Conservation (phyloP, 1,140 invertebrate genomes). For the Cyrtorhinus lividipennis region DNA sequence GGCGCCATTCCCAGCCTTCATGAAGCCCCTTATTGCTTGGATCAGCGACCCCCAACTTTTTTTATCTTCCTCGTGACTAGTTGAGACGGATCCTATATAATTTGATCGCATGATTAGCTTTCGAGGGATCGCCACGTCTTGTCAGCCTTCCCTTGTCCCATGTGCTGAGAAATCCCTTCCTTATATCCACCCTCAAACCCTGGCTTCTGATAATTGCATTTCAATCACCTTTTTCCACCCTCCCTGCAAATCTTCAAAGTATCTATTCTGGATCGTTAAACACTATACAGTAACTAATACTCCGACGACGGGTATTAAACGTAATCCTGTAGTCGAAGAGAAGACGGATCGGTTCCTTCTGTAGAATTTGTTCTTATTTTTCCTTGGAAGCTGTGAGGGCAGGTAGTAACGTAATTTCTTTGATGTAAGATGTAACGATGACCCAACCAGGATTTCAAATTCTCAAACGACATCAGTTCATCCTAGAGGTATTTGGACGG, state of each 20-base stretch:
- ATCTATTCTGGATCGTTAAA: too few species aligned
- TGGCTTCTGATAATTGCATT: neutral
- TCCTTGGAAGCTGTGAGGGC: too few species aligned
- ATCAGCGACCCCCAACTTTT: neutral
- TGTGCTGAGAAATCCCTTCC: neutral
- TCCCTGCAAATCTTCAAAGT: neutral
- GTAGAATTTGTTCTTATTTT: too few species aligned
- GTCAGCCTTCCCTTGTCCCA: neutral
- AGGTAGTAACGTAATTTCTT: too few species aligned
- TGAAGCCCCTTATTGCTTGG: neutral
- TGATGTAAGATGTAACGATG: too few species aligned
- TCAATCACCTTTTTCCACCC: neutral
- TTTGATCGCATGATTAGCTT: conserved; percentile 9
- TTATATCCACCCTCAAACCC: neutral
- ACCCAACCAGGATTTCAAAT: too few species aligned
- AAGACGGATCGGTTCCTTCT: too few species aligned
- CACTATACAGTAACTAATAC: too few species aligned
- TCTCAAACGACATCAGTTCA: too few species aligned
- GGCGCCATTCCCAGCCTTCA: neutral
- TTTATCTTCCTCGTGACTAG: neutral
- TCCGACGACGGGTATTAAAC: too few species aligned
- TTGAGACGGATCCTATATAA: neutral
- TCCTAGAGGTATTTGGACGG: too few species aligned
- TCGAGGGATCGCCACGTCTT: neutral
- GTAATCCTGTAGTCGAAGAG: too few species aligned